A percentile compares a stretch with the other conserved stretches of the same genome.
Conservation (phyloP, 2,113 vertebrate genomes). For the Prionailurus bengalensis region DNA sequence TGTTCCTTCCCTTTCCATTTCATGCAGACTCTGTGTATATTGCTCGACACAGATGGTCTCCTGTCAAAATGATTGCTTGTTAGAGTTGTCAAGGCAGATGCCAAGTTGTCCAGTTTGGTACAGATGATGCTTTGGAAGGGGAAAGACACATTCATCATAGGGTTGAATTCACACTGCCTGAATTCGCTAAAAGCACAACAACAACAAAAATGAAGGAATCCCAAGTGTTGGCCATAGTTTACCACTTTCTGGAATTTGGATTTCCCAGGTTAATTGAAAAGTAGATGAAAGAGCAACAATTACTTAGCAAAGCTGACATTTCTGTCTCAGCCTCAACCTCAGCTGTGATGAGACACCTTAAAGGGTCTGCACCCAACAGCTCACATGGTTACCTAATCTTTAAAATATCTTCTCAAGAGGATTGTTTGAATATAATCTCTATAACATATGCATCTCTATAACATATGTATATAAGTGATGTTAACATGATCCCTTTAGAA, state of each 20-base stretch:
- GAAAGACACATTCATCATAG: slow-evolving; percentile 27
- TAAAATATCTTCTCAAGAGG: not conserved
- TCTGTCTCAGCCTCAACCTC: not conserved
- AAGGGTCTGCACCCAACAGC: not conserved
- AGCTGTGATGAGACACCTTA: not conserved
- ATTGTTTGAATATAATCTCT: not conserved
- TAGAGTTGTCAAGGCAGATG: slow-evolving; percentile 77
- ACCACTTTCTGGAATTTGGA: not conserved
- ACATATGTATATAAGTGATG: not conserved
- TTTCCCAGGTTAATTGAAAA: slow-evolving; percentile 33
- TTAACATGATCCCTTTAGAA: not conserved
- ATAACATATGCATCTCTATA: not conserved
- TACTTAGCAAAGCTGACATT: slow-evolving; percentile 17
- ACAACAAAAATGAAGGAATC: slow-evolving; percentile 50
- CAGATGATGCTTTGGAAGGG: slow-evolving; percentile 71
- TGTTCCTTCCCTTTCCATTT: slow-evolving; percentile 62
- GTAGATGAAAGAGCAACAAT: not conserved
- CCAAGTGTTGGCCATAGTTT: slow-evolving; percentile 36
- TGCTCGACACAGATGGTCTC: slow-evolving; percentile 79
- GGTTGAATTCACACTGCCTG: slow-evolving; percentile 62
- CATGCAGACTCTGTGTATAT: slow-evolving; percentile 66
- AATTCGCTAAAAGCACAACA: slow-evolving; percentile 74
- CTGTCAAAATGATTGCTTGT: slow-evolving; percentile 77
- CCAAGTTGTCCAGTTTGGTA: slow-evolving; percentile 64
- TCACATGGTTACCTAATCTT: not conserved